A percentile compares a stretch with the other conserved stretches of the same genome.
phyloP scores from a whole-genome alignment of 2,113 vertebrate species.

The Channa argus region DNA sequence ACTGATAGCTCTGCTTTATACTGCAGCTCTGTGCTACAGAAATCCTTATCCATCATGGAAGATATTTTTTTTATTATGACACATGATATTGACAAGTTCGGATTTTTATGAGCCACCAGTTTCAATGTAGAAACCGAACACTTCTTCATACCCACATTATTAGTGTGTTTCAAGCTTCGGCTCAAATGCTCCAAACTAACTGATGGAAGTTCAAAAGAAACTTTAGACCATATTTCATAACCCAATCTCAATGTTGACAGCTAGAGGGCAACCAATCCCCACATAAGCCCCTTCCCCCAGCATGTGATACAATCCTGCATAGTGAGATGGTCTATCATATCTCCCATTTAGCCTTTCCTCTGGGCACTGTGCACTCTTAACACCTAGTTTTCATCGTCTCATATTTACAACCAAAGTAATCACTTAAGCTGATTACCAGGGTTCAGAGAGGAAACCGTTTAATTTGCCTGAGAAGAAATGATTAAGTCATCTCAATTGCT shows the following conservation, averaged over 20 bases:
- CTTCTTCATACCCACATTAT: neutral
- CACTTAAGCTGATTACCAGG: conserved; percentile 79
- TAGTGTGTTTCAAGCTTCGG: conserved; percentile 18
- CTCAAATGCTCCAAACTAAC: conserved; percentile 22
- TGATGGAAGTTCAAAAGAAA: conserved; percentile 15
- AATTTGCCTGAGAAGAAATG: conserved; percentile 76
- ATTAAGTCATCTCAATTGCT: conserved; percentile 69
- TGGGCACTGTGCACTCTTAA: conserved; percentile 44
- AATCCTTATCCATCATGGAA: neutral
- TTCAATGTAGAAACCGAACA: conserved; percentile 2
- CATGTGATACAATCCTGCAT: conserved; percentile 42
- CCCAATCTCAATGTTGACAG: conserved; percentile 74
- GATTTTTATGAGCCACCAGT: conserved; percentile 22
- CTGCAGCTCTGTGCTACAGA: neutral
- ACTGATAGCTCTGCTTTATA: neutral
- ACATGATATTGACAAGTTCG: conserved; percentile 3
- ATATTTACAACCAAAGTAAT: conserved; percentile 76
- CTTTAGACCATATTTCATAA: conserved; percentile 55
- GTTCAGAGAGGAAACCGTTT: conserved; percentile 77
- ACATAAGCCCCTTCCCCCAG: conserved; percentile 57
- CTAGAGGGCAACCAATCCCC: conserved; percentile 86
- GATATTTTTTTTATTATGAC: neutral
- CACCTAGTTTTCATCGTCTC: conserved; percentile 73
- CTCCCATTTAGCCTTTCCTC: conserved; percentile 60
- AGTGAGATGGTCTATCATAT: conserved; percentile 61